These are phyloP conservation scores for Diaprepes abbreviatus DNA, from an alignment of 2,888 invertebrate genomes.

Conservation along the genomic window DNA sequence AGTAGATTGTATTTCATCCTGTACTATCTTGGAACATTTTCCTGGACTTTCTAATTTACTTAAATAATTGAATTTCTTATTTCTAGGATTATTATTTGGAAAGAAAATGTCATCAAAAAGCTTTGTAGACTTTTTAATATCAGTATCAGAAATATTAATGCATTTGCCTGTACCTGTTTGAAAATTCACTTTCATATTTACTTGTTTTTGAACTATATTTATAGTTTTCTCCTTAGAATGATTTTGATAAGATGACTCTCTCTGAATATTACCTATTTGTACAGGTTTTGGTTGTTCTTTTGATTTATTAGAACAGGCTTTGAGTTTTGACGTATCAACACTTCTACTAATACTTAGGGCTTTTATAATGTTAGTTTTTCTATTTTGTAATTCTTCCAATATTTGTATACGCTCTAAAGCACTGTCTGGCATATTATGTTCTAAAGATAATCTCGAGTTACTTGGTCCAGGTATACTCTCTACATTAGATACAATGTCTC, in stretches of 20 bases:
- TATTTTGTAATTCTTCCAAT: neutral
- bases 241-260: no score
- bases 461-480: neutral
- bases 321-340: neutral
- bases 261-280: no score
- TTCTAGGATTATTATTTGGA: neutral
- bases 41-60: neutral
- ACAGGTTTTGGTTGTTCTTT: no score
- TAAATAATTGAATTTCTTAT: slow-evolving; percentile 32
- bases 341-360: neutral
- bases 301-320: neutral
- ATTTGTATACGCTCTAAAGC: neutral
- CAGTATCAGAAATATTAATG: slow-evolving; percentile 57
- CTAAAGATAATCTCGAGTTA: neutral
- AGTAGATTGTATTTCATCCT: neutral
- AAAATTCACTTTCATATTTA: slow-evolving; percentile 1
- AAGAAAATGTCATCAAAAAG: slow-evolving; percentile 55
- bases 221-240: no score
- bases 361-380: neutral
- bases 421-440: neutral
- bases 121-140: slow-evolving; percentile 60
- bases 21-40: neutral
- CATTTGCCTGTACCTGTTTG: slow-evolving; percentile 64
- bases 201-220: no score
- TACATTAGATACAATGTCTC: neutral